These are phyloP conservation scores for Mastacembelus armatus DNA, from an alignment of 2,797 vertebrate species.

Conservation along the genomic window DNA sequence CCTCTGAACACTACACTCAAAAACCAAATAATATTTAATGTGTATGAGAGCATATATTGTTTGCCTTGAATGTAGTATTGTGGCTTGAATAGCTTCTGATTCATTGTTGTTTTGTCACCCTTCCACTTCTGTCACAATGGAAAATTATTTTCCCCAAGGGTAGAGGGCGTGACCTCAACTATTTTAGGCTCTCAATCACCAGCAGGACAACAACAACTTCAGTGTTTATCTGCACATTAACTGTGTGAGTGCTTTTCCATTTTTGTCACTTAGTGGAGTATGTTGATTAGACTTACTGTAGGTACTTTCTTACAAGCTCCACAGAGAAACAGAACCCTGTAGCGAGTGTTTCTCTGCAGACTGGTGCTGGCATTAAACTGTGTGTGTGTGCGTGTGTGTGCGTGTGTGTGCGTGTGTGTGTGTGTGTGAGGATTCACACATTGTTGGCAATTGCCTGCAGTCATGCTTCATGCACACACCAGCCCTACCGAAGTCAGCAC, in stretches of 20 bases:
- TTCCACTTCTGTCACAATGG: slow-evolving; percentile 36
- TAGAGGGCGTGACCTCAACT: slow-evolving; percentile 50
- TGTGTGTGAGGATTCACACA: slow-evolving; percentile 18
- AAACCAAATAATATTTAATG: background rate
- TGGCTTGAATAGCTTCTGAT: background rate
- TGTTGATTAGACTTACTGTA: slow-evolving; percentile 23
- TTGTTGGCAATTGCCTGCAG: slow-evolving; percentile 27
- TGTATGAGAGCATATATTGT: background rate
- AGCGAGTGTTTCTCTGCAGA: slow-evolving; percentile 18
- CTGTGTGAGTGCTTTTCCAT: slow-evolving; percentile 29
- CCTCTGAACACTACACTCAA: too few relatives aligned
- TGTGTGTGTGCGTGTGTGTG: background rate
- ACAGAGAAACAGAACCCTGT: slow-evolving; percentile 11
- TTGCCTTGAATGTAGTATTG: too few relatives aligned
- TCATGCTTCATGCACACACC: slow-evolving; percentile 43
- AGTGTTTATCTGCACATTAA: slow-evolving; percentile 25
- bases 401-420: background rate
- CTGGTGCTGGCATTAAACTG: slow-evolving; percentile 19
- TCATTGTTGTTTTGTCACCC: slow-evolving; percentile 39
- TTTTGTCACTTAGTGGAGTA: slow-evolving; percentile 17
- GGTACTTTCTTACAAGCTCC: slow-evolving; percentile 11
- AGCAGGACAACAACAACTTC: slow-evolving; percentile 30
- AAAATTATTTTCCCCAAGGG: slow-evolving; percentile 46
- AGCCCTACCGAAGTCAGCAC: slow-evolving; percentile 49
- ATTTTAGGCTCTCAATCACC: slow-evolving; percentile 49